Conservation (phyloP, 2,888 invertebrate genomes). For the Tolmerus cingulatus region DNA sequence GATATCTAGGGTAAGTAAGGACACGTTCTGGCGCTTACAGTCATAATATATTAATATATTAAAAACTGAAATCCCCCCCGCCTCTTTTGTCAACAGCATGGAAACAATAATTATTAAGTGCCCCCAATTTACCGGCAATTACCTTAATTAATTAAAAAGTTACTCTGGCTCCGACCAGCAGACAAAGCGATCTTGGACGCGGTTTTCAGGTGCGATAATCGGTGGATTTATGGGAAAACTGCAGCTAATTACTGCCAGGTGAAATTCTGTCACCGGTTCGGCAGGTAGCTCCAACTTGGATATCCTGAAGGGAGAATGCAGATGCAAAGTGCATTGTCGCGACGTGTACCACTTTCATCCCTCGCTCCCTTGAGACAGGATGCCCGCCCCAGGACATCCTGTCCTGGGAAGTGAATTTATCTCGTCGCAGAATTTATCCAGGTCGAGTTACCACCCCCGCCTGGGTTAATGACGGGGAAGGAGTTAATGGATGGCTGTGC, state of each 20-base stretch:
- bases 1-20: background rate
- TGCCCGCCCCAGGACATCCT: background rate
- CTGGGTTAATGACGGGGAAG: background rate
- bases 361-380: background rate
- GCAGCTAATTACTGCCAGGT: background rate
- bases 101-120: background rate
- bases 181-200: background rate
- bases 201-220: background rate
- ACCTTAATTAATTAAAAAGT: background rate
- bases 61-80: background rate
- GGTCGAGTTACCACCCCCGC: background rate
- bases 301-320: background rate
- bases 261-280: background rate
- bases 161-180: background rate
- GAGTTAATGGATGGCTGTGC: no score
- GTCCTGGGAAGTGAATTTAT: background rate
- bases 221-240: background rate
- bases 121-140: background rate
- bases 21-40: background rate
- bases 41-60: background rate
- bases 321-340: background rate
- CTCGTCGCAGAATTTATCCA: background rate
- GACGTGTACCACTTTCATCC: background rate
- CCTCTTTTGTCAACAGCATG: background rate
- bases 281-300: background rate